Evolutionary conservation across 2,797 vertebrate species (phyloP).

Genomic region (Pteropus rufus): DNA sequence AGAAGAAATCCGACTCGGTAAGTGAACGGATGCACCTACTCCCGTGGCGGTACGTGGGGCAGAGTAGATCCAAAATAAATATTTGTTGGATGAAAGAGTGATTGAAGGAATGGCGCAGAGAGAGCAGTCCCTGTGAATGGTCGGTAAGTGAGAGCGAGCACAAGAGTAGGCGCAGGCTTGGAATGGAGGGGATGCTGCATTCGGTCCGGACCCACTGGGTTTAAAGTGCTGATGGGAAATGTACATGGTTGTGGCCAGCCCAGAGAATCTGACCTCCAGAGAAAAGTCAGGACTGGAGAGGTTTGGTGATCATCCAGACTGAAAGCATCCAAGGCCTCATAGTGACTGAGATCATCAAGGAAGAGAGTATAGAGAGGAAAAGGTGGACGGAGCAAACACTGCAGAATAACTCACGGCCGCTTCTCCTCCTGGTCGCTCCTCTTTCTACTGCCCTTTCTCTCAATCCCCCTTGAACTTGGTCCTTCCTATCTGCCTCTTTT

Average conservation of each 20-base stretch:
- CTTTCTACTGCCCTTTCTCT: background rate
- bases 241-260: background rate
- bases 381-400: background rate
- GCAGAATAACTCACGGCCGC: background rate
- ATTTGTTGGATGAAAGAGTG: background rate
- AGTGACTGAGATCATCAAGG: background rate
- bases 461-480: background rate
- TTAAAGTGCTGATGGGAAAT: background rate
- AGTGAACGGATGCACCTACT: background rate
- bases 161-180: background rate
- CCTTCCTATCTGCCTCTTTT: background rate
- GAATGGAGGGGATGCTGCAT: background rate
- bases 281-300: background rate
- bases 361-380: background rate
- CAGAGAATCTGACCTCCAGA: background rate
- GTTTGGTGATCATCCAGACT: background rate
- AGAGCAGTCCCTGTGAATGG: background rate
- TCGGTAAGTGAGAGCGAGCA: background rate
- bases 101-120: background rate
- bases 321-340: background rate
- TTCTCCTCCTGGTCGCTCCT: background rate
- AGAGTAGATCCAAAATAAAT: background rate
- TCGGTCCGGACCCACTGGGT: background rate
- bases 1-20: background rate
- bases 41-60: background rate